Evolutionary conservation across 2,797 vertebrate species (phyloP).

Genomic region (Acanthiza pusilla): DNA sequence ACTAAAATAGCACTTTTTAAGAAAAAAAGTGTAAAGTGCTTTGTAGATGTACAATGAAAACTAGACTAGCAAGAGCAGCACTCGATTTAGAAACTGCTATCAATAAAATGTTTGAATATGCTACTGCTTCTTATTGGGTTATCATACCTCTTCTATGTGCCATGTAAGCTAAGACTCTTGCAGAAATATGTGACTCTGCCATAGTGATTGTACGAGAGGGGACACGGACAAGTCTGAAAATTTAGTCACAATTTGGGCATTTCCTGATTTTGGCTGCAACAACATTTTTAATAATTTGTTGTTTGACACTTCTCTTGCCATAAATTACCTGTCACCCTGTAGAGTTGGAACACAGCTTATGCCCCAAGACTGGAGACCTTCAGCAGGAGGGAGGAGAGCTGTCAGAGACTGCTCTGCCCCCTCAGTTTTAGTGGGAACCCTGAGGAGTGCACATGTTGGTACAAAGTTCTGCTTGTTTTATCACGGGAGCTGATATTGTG

Average conservation of each 20-base stretch:
- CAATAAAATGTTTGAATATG: background rate
- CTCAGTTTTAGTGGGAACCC: background rate
- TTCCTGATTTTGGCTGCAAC: background rate
- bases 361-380: background rate
- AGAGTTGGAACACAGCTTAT: background rate
- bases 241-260: background rate
- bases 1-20: background rate
- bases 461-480: background rate
- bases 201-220: background rate
- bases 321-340: background rate
- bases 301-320: background rate
- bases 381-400: accelerated
- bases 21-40: background rate
- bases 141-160: background rate
- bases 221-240: background rate
- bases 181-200: background rate
- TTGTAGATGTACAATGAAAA: background rate
- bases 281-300: background rate
- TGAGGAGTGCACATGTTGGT: background rate
- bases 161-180: background rate
- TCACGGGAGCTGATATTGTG: background rate
- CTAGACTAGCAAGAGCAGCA: background rate
- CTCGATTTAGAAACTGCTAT: background rate
- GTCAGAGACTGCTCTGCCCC: background rate
- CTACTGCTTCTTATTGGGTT: background rate